phyloP scores from a whole-genome alignment of 2,888 invertebrate species.

The Pelosia muscerda region DNA sequence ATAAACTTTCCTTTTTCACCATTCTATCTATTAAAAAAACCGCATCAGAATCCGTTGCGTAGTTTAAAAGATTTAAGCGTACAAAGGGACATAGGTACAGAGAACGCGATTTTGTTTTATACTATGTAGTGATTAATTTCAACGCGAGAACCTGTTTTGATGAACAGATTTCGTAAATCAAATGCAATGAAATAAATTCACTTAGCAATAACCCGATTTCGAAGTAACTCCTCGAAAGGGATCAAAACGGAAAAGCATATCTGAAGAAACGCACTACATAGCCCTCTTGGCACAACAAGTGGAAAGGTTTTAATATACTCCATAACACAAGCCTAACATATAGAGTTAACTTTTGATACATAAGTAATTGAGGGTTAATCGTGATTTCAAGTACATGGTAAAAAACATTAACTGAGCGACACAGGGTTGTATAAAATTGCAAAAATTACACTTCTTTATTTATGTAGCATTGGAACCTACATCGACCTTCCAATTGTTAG shows the following conservation, averaged over 20 bases:
- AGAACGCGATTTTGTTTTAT: no score
- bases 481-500: constrained; percentile 5
- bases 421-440: constrained; percentile 15
- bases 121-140: no score
- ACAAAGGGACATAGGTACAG: no score
- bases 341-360: neutral
- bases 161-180: neutral
- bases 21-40: no score
- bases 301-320: constrained; percentile 92
- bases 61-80: no score
- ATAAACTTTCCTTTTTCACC: no score
- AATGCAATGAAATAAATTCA: neutral
- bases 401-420: neutral
- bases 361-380: neutral
- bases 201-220: neutral
- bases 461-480: constrained; percentile 10
- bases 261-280: constrained; percentile 81
- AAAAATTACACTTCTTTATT: constrained; percentile 1
- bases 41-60: no score
- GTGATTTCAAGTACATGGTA: constrained; percentile 5
- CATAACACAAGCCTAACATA: constrained; percentile 83
- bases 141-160: no score
- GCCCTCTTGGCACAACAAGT: constrained; percentile 91
- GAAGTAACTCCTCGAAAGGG: constrained; percentile 47
- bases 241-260: constrained; percentile 62